Percentiles rank a stretch among this genome's conserved stretches.
Conservation (phyloP, 2,888 invertebrate genomes). For the Drosophila melanosoma region DNA sequence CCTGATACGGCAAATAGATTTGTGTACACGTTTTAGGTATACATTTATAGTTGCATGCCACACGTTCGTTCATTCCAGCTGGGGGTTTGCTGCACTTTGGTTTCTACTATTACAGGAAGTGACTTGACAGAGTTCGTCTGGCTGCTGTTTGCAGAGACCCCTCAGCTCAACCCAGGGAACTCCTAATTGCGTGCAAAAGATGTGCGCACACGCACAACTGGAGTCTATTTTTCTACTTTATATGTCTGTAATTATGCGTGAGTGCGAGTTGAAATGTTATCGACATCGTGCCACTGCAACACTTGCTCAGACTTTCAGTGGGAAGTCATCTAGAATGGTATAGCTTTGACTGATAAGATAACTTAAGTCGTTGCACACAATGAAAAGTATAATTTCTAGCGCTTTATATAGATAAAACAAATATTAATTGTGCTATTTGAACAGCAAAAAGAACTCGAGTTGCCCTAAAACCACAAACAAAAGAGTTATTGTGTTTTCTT, state of each 20-base stretch:
- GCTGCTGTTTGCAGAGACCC: constrained; percentile 2
- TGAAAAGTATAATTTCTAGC: background rate
- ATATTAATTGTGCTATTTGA: background rate
- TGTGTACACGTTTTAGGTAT: constrained; percentile 52
- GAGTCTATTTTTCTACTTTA: background rate
- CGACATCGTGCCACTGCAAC: constrained; percentile 58
- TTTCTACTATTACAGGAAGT: constrained; percentile 81
- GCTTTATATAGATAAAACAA: background rate
- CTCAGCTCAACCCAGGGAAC: constrained; percentile 9
- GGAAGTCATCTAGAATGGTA: constrained; percentile 7
- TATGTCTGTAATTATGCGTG: constrained; percentile 67
- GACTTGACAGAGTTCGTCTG: constrained; percentile 73
- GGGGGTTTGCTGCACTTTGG: constrained; percentile 21
- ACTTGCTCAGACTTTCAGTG: constrained; percentile 37
- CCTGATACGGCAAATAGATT: constrained; percentile 44
- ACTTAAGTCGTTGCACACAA: constrained; percentile 7
- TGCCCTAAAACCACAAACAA: background rate
- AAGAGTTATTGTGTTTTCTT: background rate
- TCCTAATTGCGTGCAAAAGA: constrained; percentile 67
- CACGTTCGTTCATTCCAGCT: constrained; percentile 23
- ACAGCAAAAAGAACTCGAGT: background rate
- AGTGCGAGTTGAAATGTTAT: constrained; percentile 50
- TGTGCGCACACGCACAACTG: constrained; percentile 61
- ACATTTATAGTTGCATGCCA: constrained; percentile 50
- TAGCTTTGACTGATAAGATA: constrained; percentile 3